Evolutionary conservation across 2,113 vertebrate genomes (phyloP), one percentile per base, ranked within the genome.

Genomic region (Indicator indicator): DNA sequence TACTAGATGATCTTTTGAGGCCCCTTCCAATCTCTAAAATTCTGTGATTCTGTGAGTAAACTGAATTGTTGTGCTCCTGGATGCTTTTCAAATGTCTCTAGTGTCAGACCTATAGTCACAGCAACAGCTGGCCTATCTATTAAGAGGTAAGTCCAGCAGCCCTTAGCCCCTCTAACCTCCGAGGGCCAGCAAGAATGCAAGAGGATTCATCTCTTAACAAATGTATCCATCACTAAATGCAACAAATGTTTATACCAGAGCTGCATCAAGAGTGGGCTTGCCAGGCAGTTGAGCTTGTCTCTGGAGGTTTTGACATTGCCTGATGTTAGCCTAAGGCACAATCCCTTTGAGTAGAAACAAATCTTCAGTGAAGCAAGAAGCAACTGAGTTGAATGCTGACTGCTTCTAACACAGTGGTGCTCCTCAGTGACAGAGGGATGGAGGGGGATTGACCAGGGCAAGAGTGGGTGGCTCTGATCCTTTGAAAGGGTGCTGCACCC

Each of bases 281-380:
- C 27, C 44, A 54, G 0, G 1, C 36, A 5, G 6, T 8, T 46
- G 0, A 0, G n/a, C 12, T 13, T 1, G 6, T 48, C 20, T 64
- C 50, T 36, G 36, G 36, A 50, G 33, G 42, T 36, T 73, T 77
- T 67, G 6, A 72, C 54, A 46, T 4, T 28, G 60, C n/a, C 30
- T 3, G 2, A 44, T 3, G 2, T 27, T 60, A 28, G 10, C 46
- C 12, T 40, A 36, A 48, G 60, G 59, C 14, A 14, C n/a, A 48
- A 12, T 50, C 9, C 9, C 11, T 50, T n/a, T 14, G 33, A 63
- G 20, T 1, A 56, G n/a, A 64, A 38, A 16, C 11, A 50, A 40
- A 42, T 68, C 46, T 62, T 73, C 58, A 70, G 12, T 3, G 11
- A 86, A 56, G 52, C 44, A 70, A 65, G 33, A 83, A 58, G 23